These are phyloP conservation scores for Chloroclystis v-ata DNA, from an alignment of 2,888 invertebrate species.

Conservation along the genomic window DNA sequence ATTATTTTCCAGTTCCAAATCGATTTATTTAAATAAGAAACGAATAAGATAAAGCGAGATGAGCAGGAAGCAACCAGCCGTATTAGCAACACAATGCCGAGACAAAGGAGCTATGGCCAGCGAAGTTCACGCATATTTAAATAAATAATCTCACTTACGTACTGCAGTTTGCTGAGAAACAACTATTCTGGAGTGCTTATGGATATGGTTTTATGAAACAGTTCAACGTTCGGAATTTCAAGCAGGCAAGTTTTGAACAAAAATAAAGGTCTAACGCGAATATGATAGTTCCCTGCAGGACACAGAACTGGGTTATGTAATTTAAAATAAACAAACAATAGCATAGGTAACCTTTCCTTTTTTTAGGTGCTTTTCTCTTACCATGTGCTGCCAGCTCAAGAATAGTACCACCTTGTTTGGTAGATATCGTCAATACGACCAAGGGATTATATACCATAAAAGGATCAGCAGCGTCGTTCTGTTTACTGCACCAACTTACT, in stretches of 20 bases:
- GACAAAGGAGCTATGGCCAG: slow-evolving; percentile 59
- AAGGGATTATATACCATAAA: too few species aligned
- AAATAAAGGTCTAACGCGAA: neutral
- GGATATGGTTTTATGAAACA: slow-evolving; percentile 27
- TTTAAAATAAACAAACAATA: too few species aligned
- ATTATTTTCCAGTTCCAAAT: slow-evolving; percentile 11
- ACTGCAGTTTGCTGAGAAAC: slow-evolving; percentile 42
- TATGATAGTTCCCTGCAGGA: too few species aligned
- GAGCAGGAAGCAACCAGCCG: slow-evolving; percentile 48
- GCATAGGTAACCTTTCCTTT: too few species aligned
- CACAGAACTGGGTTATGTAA: too few species aligned
- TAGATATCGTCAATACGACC: neutral
- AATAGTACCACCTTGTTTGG: too few species aligned
- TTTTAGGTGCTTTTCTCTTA: too few species aligned
- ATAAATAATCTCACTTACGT: slow-evolving; percentile 63
- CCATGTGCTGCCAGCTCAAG: too few species aligned
- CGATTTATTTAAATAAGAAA: slow-evolving; percentile 19
- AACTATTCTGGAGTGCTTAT: slow-evolving; percentile 17
- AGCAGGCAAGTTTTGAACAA: neutral
- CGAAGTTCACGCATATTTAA: slow-evolving; percentile 68
- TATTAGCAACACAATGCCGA: slow-evolving; percentile 51
- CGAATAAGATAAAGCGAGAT: slow-evolving; percentile 34
- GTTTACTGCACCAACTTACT: too few species aligned
- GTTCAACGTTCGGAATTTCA: neutral
- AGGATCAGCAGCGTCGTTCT: too few species aligned